A percentile compares a stretch with the other conserved stretches of the same genome.
Conservation (phyloP, 53 echinoderm and acorn worm species). For the Actinopyga echinites region DNA sequence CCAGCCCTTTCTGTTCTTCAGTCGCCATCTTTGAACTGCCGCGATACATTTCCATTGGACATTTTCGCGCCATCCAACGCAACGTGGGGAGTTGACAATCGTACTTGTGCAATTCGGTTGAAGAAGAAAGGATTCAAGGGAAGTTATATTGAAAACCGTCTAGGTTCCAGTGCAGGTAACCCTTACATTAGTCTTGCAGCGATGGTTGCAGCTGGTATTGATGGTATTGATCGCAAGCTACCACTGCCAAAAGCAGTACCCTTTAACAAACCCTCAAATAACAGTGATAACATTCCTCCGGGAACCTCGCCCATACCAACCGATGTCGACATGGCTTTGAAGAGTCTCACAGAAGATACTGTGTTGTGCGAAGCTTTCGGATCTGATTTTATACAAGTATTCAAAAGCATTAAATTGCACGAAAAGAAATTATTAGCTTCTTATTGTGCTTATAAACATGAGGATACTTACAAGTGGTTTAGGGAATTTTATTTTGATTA, state of each 20-base stretch:
- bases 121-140: background rate
- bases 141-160: constrained; percentile 9
- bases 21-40: constrained; percentile 1
- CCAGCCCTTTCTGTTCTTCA: background rate
- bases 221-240: background rate
- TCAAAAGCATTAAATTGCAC: too few relatives aligned
- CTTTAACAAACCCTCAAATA: background rate
- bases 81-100: constrained; percentile 16
- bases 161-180: constrained; percentile 6
- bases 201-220: too few relatives aligned
- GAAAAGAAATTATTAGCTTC: too few relatives aligned
- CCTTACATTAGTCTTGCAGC: too few relatives aligned
- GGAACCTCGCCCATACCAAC: background rate
- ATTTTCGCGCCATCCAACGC: background rate
- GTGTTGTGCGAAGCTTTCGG: background rate
- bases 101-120: background rate
- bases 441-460: too few relatives aligned
- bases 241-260: background rate
- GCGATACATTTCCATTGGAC: too few relatives aligned
- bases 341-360: background rate
- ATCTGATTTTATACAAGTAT: background rate
- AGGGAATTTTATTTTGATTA: too few relatives aligned
- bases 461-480: too few relatives aligned
- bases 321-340: background rate
- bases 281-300: background rate